phyloP scores from a whole-genome alignment of 2,113 vertebrate species.

The Bos javanicus region DNA sequence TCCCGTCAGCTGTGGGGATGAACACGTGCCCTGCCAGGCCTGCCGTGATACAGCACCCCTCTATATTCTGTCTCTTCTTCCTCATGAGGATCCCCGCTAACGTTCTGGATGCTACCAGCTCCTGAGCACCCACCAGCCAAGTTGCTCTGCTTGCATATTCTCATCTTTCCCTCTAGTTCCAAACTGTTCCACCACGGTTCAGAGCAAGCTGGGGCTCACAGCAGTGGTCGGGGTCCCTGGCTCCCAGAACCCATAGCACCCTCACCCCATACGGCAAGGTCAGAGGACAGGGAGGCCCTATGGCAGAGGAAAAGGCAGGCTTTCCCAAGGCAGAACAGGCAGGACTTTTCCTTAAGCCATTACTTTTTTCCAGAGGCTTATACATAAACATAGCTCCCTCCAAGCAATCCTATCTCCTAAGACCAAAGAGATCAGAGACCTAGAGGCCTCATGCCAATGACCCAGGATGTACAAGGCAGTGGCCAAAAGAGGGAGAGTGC shows the following conservation, averaged over 20 bases:
- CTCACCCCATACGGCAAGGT: neutral
- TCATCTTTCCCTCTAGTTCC: neutral
- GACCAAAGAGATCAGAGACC: neutral
- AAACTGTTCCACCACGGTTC: neutral
- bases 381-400: neutral
- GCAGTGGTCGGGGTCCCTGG: neutral
- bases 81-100: neutral
- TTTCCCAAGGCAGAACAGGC: neutral
- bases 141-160: neutral
- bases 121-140: neutral
- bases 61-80: neutral
- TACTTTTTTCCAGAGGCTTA: neutral
- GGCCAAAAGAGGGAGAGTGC: neutral
- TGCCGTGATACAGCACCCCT: rapidly evolving
- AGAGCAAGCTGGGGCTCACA: neutral
- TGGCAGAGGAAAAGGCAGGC: neutral
- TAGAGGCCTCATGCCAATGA: neutral
- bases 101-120: rapidly evolving
- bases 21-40: neutral
- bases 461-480: neutral
- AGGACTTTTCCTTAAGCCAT: neutral
- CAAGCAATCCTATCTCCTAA: neutral
- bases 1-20: neutral
- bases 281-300: neutral
- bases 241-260: neutral